Evolutionary conservation across 2,888 invertebrate genomes (phyloP).

Genomic region (Acanthococcus lagerstroemiae): DNA sequence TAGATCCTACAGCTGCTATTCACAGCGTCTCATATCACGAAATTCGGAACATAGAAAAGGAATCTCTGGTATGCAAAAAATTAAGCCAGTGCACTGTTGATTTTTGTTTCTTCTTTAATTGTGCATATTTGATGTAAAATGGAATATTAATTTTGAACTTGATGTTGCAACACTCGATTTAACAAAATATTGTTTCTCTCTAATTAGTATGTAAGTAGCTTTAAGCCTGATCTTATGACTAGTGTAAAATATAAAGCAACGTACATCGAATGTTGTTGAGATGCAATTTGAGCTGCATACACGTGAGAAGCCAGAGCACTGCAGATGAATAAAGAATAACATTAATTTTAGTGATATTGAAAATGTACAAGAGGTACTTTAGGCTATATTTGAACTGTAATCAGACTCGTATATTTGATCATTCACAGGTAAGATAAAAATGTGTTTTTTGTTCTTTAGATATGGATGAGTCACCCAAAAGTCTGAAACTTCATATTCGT

Average conservation of each 20-base stretch:
- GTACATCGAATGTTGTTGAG: slow-evolving; percentile 86
- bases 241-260: slow-evolving; percentile 43
- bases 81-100: slow-evolving; percentile 30
- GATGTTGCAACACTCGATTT: slow-evolving; percentile 1
- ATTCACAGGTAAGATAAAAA: too few species aligned
- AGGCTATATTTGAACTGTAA: too few species aligned
- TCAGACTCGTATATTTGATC: too few species aligned
- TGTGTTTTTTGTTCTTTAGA: too few species aligned
- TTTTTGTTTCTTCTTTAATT: slow-evolving; percentile 6
- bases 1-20: background rate
- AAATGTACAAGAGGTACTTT: background rate
- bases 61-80: background rate
- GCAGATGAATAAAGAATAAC: slow-evolving; percentile 41
- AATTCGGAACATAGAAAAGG: background rate
- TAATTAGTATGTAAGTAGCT: background rate
- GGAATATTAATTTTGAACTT: background rate
- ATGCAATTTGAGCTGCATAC: slow-evolving; percentile 83
- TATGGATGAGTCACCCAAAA: too few species aligned
- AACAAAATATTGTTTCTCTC: background rate
- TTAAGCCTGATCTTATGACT: background rate
- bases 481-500: too few species aligned
- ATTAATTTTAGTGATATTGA: slow-evolving; percentile 4
- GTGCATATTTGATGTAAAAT: slow-evolving; percentile 6
- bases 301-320: slow-evolving; percentile 95
- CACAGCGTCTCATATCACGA: background rate